Evolutionary conservation across 2,113 vertebrate species (phyloP), one percentile per base, ranked within the genome.

Genomic region (Melanotaenia duboulayi): DNA sequence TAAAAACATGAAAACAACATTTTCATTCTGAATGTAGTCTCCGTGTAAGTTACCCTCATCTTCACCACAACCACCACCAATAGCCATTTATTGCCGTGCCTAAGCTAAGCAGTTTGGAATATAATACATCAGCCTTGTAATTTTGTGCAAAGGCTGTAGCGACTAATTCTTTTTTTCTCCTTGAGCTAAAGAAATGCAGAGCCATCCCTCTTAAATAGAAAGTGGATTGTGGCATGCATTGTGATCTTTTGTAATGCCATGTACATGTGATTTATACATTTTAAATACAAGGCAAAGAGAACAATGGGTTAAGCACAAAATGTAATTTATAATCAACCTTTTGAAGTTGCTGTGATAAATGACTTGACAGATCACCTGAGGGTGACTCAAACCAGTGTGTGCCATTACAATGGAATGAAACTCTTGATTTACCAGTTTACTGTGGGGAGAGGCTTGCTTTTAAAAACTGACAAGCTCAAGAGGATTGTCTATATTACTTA

Each of bases 381-480:
- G 17, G 0, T 74, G 60, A 77, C 65, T 74, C 28, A 64, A 71
- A 40, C 19, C 52, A 44, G 42, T 70, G 61, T 74, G 23, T 50
- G 24, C 13, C 13, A 65, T 75, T 73, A 28, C 37, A 25, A 13
- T 35, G 20, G 61, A 89, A 83, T 60, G 74, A 80, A 79, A 74
- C 52, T 76, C 65, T 63, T 39, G 76, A 80, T 78, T 71, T 54
- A 59, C 78, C n/a, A 39, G 74, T 81, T 84, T 61, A 39, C 17
- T 11, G 16, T 55, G 48, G n/a, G 23, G 32, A 62, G 19, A 64
- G 58, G 32, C 52, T 4, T 55, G 16, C n/a, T 64, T 17, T 46
- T 52, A 37, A 24, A 25, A 58, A 49, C 23, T 74, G 28, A 25
- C 49, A 71, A n/a, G 19, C 65, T 78, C 50, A 61, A 62, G 8